phyloP scores from a whole-genome alignment of 2,888 invertebrate species.

The Cephonodes hylas region DNA sequence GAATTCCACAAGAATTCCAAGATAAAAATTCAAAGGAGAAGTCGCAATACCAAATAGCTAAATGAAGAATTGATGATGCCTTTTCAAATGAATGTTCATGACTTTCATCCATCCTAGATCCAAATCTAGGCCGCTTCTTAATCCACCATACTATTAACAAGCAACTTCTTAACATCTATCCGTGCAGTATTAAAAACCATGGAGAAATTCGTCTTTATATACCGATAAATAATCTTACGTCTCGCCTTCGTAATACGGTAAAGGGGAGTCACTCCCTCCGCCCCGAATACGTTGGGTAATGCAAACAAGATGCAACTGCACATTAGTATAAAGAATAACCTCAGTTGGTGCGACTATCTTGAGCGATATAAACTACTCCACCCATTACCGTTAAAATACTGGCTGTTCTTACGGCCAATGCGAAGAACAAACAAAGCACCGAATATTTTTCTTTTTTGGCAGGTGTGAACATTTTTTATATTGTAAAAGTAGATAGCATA shows the following conservation, averaged over 20 bases:
- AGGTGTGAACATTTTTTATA: background rate
- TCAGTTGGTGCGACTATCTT: conserved; percentile 73
- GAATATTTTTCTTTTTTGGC: background rate
- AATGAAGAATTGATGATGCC: too few relatives aligned
- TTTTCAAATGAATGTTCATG: too few relatives aligned
- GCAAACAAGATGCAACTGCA: conserved; percentile 56
- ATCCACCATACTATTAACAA: too few relatives aligned
- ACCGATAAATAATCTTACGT: background rate
- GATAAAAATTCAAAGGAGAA: background rate
- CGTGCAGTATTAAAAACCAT: too few relatives aligned
- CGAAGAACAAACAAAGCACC: background rate
- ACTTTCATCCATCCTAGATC: too few relatives aligned
- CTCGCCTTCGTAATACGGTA: background rate
- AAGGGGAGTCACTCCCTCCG: too few relatives aligned
- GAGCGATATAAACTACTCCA: conserved; percentile 72
- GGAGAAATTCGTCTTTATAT: too few relatives aligned
- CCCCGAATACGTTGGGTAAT: background rate
- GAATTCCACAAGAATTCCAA: background rate
- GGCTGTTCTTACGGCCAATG: conserved; percentile 38
- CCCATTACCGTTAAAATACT: conserved; percentile 59
- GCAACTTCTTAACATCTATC: too few relatives aligned
- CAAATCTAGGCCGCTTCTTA: too few relatives aligned
- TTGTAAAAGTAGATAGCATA: too few relatives aligned
- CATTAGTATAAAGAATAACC: conserved; percentile 80
- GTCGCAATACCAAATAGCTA: too few relatives aligned